Evolutionary conservation across 2,888 invertebrate genomes (phyloP).

Genomic region (Biston stratarius): DNA sequence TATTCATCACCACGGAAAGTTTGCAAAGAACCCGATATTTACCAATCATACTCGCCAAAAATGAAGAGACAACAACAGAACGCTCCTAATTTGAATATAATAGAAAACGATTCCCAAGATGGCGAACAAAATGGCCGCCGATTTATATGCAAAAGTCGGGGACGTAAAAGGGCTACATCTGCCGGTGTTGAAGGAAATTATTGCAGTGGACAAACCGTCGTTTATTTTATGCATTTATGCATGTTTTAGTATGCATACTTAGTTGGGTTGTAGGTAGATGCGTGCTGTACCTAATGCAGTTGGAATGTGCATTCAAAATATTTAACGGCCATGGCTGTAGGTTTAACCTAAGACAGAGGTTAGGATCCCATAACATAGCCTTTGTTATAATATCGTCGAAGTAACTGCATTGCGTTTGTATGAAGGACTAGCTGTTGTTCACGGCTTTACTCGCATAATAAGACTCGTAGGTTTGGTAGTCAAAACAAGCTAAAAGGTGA

Average conservation of each 20-base stretch:
- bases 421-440: no score
- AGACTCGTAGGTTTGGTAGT: no score
- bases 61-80: conserved; percentile 41
- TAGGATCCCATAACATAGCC: conserved; percentile 1
- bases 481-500: no score
- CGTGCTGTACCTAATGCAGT: conserved; percentile 4
- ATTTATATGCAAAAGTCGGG: conserved; percentile 69
- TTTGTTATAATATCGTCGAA: not conserved
- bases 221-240: conserved; percentile 47
- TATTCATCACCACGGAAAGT: not conserved
- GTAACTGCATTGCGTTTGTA: not conserved
- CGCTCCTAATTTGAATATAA: conserved; percentile 77
- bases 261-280: conserved; percentile 1
- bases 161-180: conserved; percentile 48
- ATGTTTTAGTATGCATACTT: conserved; percentile 36
- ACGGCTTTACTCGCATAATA: no score
- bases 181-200: conserved; percentile 43
- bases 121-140: conserved; percentile 54
- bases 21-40: conserved; percentile 38
- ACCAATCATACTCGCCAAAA: conserved; percentile 41
- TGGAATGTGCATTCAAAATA: conserved; percentile 30
- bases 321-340: conserved; percentile 16
- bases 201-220: conserved; percentile 46
- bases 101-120: conserved; percentile 68
- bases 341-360: conserved; percentile 2